Evolutionary conservation across 2,113 vertebrate species (phyloP).

Genomic region (Anser cygnoides): DNA sequence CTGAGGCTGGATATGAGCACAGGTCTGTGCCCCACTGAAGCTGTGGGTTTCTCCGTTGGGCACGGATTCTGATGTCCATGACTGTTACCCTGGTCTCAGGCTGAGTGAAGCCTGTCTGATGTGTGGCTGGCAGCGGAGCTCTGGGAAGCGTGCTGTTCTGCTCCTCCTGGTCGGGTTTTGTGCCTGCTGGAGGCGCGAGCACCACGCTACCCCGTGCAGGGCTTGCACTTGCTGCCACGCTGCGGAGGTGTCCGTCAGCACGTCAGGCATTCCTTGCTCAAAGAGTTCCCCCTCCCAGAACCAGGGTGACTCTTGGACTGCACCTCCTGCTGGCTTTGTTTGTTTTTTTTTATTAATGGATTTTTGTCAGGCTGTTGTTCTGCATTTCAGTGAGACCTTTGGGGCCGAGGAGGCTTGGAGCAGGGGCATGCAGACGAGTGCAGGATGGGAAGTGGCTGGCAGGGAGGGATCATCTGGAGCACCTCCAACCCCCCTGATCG

Average conservation of each 20-base stretch:
- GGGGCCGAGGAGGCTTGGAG: neutral
- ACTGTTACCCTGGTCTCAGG: too few relatives aligned
- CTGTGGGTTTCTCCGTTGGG: rapidly evolving
- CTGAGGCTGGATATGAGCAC: neutral
- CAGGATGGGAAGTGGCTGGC: too few relatives aligned
- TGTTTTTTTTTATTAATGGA: neutral
- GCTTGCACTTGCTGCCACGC: rapidly evolving
- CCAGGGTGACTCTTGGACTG: rapidly evolving
- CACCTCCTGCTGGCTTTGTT: neutral
- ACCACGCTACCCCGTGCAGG: too few relatives aligned
- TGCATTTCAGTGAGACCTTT: too few relatives aligned
- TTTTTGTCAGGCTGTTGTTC: neutral
- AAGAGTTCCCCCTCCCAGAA: neutral
- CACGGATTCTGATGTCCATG: too few relatives aligned
- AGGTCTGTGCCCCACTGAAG: rapidly evolving
- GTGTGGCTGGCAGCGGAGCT: too few relatives aligned
- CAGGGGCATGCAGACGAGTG: neutral
- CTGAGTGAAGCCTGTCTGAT: neutral
- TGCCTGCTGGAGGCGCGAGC: too few relatives aligned
- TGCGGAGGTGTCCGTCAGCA: too few relatives aligned
- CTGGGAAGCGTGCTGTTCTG: neutral
- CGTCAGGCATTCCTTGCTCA: neutral
- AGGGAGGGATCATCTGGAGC: too few relatives aligned
- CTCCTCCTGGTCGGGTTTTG: neutral
- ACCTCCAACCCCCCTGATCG: rapidly evolving